These are phyloP conservation scores for Rhopalosiphum nymphaeae DNA, from an alignment of 2,888 invertebrate species.

Conservation along the genomic window DNA sequence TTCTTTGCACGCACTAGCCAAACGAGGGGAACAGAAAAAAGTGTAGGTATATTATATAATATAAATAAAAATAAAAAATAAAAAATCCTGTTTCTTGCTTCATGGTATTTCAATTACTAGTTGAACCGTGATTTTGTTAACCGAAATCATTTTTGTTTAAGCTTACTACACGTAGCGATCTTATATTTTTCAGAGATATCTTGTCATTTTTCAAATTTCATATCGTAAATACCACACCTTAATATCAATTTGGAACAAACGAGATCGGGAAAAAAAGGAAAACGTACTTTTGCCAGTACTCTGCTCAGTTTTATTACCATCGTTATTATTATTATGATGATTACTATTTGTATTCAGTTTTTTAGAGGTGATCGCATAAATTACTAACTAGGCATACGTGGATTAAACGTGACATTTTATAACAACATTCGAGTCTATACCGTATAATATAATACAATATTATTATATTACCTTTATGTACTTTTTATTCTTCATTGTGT, in stretches of 20 bases:
- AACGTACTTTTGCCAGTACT: background rate
- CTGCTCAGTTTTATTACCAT: background rate
- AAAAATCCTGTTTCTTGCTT: background rate
- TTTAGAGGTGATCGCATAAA: background rate
- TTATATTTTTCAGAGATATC: background rate
- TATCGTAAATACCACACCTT: conserved; percentile 10
- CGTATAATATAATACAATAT: background rate
- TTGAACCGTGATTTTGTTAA: background rate
- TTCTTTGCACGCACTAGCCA: background rate
- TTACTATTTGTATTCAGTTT: background rate
- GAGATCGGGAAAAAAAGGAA: background rate
- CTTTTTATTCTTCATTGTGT: background rate
- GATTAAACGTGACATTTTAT: background rate
- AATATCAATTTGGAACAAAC: conserved; percentile 6
- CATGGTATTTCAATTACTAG: background rate
- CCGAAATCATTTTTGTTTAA: background rate
- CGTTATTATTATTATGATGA: background rate
- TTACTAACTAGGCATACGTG: background rate
- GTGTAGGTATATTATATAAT: background rate
- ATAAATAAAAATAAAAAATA: background rate
- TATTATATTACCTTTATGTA: background rate
- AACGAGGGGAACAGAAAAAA: background rate
- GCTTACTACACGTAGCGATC: background rate
- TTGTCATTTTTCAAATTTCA: background rate
- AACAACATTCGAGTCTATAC: background rate